Conservation (phyloP, 2,797 vertebrate genomes). For the Argentina silus region DNA sequence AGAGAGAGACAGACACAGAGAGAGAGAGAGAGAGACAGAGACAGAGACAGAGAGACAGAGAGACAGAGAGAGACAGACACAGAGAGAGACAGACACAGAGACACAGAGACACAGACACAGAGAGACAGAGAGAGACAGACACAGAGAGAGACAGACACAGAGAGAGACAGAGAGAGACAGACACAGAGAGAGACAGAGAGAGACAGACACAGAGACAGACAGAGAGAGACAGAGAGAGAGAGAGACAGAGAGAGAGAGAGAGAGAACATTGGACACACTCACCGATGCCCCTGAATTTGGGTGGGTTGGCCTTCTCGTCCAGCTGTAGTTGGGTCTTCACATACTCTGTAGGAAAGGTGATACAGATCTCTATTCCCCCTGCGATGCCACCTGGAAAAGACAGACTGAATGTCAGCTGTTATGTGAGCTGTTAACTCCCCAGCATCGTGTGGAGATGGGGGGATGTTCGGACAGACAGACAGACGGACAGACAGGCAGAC, state of each 20-base stretch:
- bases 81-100: constrained; percentile 5
- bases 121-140: constrained; percentile 14
- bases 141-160: constrained; percentile 1
- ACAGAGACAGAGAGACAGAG: constrained; percentile 1
- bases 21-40: constrained; percentile 1
- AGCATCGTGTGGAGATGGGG: too few relatives aligned
- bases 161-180: neutral
- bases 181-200: constrained; percentile 9
- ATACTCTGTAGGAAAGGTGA: constrained; percentile 97
- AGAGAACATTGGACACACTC: constrained; percentile 50
- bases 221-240: neutral
- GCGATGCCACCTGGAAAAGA: constrained; percentile 87
- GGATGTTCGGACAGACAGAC: too few relatives aligned
- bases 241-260: constrained; percentile 10
- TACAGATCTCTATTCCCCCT: constrained; percentile 95
- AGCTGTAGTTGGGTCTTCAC: constrained; percentile 95
- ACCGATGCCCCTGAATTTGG: constrained; percentile 91
- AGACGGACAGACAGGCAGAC: too few relatives aligned
- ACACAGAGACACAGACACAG: constrained; percentile 2
- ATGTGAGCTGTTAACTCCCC: too few relatives aligned
- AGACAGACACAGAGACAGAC: constrained; percentile 5
- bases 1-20: neutral
- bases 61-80: constrained; percentile 6
- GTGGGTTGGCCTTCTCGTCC: constrained; percentile 90
- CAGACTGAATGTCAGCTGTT: neutral